Evolutionary conservation across 2,113 vertebrate genomes (phyloP).

Genomic region (Piaya cayana): DNA sequence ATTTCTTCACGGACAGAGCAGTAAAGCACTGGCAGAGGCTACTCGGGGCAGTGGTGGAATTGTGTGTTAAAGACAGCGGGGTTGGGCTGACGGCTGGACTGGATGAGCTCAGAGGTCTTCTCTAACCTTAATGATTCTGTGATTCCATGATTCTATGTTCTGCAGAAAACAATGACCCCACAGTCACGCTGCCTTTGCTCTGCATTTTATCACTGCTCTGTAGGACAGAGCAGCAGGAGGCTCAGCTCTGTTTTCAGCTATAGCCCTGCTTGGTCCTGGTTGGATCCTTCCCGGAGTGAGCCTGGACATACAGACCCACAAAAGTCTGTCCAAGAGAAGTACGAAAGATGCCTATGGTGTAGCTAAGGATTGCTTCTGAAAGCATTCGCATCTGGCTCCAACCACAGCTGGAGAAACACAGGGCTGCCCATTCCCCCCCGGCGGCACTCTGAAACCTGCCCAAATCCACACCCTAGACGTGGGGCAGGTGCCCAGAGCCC

Average conservation of each 20-base stretch:
- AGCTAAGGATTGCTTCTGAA: background rate
- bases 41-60: too few relatives aligned
- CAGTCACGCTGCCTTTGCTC: background rate
- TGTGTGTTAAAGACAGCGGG: too few relatives aligned
- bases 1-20: too few relatives aligned
- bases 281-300: background rate
- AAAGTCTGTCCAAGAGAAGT: background rate
- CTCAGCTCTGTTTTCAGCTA: background rate
- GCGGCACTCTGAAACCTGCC: background rate
- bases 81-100: too few relatives aligned
- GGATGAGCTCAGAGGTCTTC: too few relatives aligned
- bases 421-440: background rate
- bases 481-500: background rate
- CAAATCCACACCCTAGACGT: accelerated
- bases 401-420: background rate
- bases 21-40: too few relatives aligned
- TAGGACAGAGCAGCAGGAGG: background rate
- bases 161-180: background rate
- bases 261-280: background rate
- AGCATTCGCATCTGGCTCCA: background rate
- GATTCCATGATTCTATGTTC: background rate
- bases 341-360: background rate
- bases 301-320: background rate
- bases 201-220: background rate
- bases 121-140: too few relatives aligned